A percentile compares a stretch with the other conserved stretches of the same genome.
Conservation (phyloP, 2,113 vertebrate species). For the Turnix velox region DNA sequence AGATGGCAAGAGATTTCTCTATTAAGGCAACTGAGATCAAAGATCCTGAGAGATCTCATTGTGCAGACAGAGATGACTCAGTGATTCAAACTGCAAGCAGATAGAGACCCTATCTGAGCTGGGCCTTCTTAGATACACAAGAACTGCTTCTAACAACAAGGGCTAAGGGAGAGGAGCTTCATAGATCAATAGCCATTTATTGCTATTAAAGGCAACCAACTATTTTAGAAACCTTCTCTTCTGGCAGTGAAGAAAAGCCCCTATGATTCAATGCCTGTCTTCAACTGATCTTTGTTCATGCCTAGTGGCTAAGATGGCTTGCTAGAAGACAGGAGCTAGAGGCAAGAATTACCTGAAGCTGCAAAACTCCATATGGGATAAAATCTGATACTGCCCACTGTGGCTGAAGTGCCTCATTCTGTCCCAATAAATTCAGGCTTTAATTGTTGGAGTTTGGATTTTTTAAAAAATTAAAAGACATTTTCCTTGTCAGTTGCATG, state of each 20-base stretch:
- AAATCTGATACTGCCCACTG: background rate
- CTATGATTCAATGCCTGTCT: background rate
- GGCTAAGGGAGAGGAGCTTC: background rate
- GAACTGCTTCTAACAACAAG: background rate
- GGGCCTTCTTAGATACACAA: background rate
- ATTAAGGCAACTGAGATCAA: background rate
- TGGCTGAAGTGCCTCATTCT: background rate
- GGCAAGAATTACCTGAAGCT: background rate
- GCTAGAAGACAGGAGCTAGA: background rate
- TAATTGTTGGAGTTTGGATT: background rate
- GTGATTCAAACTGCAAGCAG: background rate
- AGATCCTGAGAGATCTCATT: background rate
- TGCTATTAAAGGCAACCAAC: background rate
- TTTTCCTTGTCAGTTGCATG: background rate
- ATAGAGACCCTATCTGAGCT: background rate
- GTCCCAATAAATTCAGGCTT: background rate
- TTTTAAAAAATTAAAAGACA: background rate
- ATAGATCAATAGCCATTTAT: background rate
- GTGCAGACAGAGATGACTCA: background rate
- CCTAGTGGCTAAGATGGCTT: background rate
- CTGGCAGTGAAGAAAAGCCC: background rate
- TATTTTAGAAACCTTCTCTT: background rate
- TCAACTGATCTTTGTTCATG: background rate
- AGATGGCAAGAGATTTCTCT: background rate
- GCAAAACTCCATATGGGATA: background rate